These are phyloP conservation scores for Lasaia peninsularis DNA, from an alignment of 1,140 invertebrate species.

Conservation along the genomic window DNA sequence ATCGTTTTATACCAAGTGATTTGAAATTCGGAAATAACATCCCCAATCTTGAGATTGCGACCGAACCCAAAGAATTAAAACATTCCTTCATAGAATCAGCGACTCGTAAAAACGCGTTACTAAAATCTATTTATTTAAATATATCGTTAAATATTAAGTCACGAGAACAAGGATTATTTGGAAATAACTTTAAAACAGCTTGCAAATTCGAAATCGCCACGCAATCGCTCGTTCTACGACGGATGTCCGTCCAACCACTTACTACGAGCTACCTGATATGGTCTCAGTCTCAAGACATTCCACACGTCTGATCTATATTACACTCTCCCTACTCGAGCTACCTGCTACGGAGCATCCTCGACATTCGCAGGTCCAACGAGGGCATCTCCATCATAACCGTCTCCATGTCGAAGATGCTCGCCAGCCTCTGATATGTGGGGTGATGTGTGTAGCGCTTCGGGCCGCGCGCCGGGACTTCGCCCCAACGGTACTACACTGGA, in stretches of 20 bases:
- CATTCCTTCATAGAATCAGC: slow-evolving; percentile 71
- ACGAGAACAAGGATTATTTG: slow-evolving; percentile 59
- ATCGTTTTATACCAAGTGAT: slow-evolving; percentile 17
- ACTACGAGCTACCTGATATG: slow-evolving; percentile 68
- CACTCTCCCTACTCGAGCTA: slow-evolving; percentile 69
- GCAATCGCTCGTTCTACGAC: slow-evolving; percentile 69
- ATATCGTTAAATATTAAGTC: slow-evolving; percentile 57
- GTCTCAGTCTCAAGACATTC: slow-evolving; percentile 74
- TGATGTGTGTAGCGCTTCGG: slow-evolving; percentile 68
- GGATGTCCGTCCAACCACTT: slow-evolving; percentile 45
- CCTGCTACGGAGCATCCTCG: slow-evolving; percentile 52
- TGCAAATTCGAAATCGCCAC: slow-evolving; percentile 42
- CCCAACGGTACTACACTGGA: slow-evolving; percentile 61
- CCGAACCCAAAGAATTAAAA: slow-evolving; percentile 53
- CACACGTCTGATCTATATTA: slow-evolving; percentile 69
- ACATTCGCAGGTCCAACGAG: slow-evolving; percentile 20
- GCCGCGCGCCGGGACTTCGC: slow-evolving; percentile 49
- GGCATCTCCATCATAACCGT: not conserved
- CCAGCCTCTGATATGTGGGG: slow-evolving; percentile 72
- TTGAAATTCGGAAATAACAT: slow-evolving; percentile 53
- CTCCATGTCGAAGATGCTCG: slow-evolving; percentile 43
- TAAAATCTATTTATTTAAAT: slow-evolving; percentile 62
- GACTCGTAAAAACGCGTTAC: slow-evolving; percentile 64
- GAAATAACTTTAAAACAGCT: slow-evolving; percentile 51
- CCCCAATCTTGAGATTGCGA: slow-evolving; percentile 71